phyloP scores from a whole-genome alignment of 2,888 invertebrate genomes.

The Rhagonycha lutea region DNA sequence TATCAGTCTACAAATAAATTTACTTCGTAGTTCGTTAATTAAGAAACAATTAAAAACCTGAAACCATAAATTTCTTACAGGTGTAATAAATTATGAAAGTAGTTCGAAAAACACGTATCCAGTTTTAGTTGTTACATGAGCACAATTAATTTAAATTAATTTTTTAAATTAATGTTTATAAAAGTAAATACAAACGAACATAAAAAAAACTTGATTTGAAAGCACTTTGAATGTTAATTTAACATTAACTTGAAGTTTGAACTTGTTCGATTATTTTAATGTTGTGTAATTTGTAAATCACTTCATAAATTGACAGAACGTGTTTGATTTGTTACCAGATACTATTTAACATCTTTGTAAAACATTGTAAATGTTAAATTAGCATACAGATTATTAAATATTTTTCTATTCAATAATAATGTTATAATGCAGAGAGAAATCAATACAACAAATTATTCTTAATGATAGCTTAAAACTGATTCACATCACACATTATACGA shows the following conservation, averaged over 20 bases:
- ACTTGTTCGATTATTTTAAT: neutral
- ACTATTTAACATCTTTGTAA: neutral
- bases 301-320: neutral
- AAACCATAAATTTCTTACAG: neutral
- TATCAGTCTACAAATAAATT: neutral
- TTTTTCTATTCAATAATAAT: neutral
- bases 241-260: neutral
- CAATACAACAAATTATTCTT: neutral
- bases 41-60: neutral
- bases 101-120: neutral
- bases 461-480: neutral
- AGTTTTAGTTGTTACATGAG: neutral
- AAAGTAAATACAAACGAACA: neutral
- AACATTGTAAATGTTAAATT: neutral
- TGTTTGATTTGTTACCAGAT: neutral
- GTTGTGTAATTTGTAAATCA: neutral
- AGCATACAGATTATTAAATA: slow-evolving; percentile 1
- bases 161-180: neutral
- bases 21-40: neutral
- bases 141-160: neutral
- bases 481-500: neutral
- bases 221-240: neutral
- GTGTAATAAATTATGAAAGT: neutral
- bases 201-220: neutral
- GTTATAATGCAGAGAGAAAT: neutral